Conservation (phyloP, 2,113 vertebrate genomes). For the Pristiophorus japonicus region DNA sequence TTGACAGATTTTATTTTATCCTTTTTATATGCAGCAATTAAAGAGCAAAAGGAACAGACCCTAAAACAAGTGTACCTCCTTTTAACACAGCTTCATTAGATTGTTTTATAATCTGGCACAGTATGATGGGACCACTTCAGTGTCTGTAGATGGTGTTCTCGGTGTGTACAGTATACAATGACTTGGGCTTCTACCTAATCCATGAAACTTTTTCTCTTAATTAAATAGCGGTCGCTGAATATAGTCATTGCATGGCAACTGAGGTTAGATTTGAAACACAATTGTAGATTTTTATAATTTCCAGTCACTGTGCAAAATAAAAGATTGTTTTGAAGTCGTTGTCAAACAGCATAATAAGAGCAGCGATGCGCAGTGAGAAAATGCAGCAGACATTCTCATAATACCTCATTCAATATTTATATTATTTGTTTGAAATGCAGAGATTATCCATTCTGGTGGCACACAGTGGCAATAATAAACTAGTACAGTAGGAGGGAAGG, state of each 20-base stretch:
- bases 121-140: background rate
- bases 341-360: background rate
- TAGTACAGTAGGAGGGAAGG: background rate
- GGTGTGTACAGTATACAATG: background rate
- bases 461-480: background rate
- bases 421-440: constrained; percentile 13
- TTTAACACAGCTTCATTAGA: constrained; percentile 6
- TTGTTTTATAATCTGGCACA: background rate
- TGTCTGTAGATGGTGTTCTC: background rate
- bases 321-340: background rate
- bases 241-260: background rate
- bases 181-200: background rate
- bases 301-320: background rate
- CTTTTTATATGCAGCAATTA: constrained; percentile 2
- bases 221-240: background rate
- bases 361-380: background rate
- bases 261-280: background rate
- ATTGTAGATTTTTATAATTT: background rate
- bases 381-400: constrained; percentile 1
- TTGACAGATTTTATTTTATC: background rate
- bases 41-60: background rate
- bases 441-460: background rate
- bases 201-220: background rate
- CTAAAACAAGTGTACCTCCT: background rate
- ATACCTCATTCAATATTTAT: constrained; percentile 32